These are phyloP conservation scores for Sphecodes monilicornis DNA, from an alignment of 2,888 invertebrate genomes.

Conservation along the genomic window DNA sequence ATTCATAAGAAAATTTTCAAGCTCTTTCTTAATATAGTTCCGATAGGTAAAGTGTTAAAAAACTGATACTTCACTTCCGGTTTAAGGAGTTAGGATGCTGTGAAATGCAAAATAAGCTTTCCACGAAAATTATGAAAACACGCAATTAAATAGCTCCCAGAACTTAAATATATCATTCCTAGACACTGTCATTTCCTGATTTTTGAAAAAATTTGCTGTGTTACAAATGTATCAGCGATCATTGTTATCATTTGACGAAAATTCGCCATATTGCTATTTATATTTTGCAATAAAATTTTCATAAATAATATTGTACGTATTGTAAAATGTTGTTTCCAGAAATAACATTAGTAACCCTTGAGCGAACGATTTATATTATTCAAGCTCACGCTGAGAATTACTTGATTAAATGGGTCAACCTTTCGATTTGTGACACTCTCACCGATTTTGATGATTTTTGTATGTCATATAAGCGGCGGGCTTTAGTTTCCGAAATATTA, in stretches of 20 bases:
- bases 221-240: too few species aligned
- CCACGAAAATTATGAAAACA: neutral
- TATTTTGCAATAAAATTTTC: neutral
- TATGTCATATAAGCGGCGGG: too few species aligned
- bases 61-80: neutral
- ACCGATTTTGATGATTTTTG: too few species aligned
- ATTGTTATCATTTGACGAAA: too few species aligned
- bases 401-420: neutral
- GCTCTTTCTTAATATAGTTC: neutral
- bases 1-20: neutral
- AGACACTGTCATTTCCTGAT: too few species aligned
- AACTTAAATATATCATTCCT: too few species aligned
- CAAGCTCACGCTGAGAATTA: neutral
- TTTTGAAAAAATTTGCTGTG: too few species aligned
- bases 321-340: neutral
- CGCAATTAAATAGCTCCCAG: neutral
- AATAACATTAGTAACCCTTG: neutral
- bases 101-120: neutral
- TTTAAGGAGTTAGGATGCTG: neutral
- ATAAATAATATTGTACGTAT: neutral
- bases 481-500: too few species aligned
- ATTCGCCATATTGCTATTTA: too few species aligned
- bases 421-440: too few species aligned
- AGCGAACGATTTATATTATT: neutral
- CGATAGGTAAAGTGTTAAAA: neutral